Evolutionary conservation across 2,888 invertebrate genomes (phyloP).

Genomic region (Luperina testacea): DNA sequence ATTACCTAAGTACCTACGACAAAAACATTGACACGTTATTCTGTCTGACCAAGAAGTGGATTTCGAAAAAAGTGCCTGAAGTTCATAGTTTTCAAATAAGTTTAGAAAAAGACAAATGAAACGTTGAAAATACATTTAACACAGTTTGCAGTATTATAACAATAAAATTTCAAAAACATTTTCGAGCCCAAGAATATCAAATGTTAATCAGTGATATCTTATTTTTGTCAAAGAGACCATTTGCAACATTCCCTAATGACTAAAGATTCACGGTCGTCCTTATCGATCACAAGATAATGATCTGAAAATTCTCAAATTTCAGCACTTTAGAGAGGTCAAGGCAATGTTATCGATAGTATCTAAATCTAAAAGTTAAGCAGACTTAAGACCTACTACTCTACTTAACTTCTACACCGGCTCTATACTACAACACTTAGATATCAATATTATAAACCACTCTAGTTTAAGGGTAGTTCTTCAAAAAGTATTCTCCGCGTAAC

Average conservation of each 20-base stretch:
- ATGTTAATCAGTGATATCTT: constrained; percentile 6
- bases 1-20: background rate
- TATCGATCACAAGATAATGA: constrained; percentile 39
- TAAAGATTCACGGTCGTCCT: constrained; percentile 4
- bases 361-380: background rate
- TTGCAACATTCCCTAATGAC: constrained; percentile 29
- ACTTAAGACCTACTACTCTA: background rate
- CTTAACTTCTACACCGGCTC: too few species aligned
- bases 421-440: background rate
- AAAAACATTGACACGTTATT: background rate
- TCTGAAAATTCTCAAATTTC: constrained; percentile 18
- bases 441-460: background rate
- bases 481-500: too few species aligned
- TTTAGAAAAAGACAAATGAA: background rate
- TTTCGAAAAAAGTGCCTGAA: background rate
- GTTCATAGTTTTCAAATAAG: background rate
- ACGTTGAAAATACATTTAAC: background rate
- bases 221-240: constrained; percentile 12
- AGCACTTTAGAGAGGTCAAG: background rate
- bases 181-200: constrained; percentile 26
- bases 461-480: too few species aligned
- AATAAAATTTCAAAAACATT: background rate
- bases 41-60: background rate
- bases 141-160: background rate
- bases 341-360: constrained; percentile 2